These are phyloP conservation scores for Lycaena phlaeas DNA, from an alignment of 2,888 invertebrate genomes.

Conservation along the genomic window DNA sequence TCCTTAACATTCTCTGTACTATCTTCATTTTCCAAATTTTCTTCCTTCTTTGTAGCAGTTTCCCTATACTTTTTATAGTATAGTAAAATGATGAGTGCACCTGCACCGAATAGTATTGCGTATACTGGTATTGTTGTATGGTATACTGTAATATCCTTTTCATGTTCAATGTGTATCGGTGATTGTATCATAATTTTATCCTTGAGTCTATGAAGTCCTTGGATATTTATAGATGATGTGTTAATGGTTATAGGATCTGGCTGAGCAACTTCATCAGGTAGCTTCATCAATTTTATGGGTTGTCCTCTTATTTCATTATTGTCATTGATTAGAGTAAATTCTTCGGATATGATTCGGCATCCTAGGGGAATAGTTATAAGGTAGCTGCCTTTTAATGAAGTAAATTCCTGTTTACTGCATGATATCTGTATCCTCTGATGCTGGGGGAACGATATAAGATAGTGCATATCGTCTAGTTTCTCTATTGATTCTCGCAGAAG, in stretches of 20 bases:
- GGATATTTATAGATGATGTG: constrained; percentile 12
- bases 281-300: constrained; percentile 15
- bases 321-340: constrained; percentile 11
- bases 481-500: constrained; percentile 7
- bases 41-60: not conserved
- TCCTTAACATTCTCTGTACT: too few relatives aligned
- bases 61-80: too few relatives aligned
- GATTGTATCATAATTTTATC: constrained; percentile 12
- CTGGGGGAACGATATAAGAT: not conserved
- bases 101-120: not conserved
- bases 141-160: constrained; percentile 4
- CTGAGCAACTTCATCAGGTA: not conserved
- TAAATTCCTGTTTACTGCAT: constrained; percentile 8
- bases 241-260: constrained; percentile 7
- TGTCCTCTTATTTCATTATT: constrained; percentile 13
- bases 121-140: constrained; percentile 9
- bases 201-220: constrained; percentile 11
- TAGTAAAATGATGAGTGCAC: not conserved
- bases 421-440: constrained; percentile 6
- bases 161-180: constrained; percentile 7
- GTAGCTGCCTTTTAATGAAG: constrained; percentile 12
- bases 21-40: not conserved
- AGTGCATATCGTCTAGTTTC: constrained; percentile 9
- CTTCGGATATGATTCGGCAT: constrained; percentile 11
- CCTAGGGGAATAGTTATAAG: constrained; percentile 11